Base-by-base conservation (phyloP, 1,140 invertebrate species). In the Mercenaria mercenaria region DNA sequence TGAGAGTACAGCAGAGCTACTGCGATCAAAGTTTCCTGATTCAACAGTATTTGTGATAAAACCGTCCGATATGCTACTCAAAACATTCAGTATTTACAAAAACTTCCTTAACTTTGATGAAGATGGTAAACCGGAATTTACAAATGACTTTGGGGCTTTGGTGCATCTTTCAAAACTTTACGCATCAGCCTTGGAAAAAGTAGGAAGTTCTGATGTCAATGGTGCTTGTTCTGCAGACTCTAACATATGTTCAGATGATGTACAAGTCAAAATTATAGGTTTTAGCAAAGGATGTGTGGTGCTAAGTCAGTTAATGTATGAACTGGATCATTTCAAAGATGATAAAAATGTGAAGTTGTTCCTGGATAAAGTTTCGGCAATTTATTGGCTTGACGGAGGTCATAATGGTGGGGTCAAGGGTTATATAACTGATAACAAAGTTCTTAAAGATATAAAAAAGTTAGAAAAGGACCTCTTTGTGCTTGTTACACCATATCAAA, bases 231-330 rank as follows among this genome's bases (percentile, higher is more conserved):
- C 59, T 0, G 47, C 23, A 29, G 61, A 56, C 37, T n/a, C 41
- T 61, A 76, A 56, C n/a, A 13, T 26, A 20, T 32, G 77, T 23
- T 74, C 13, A 37, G 37, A 50, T 37, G 77, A 29, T 88, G 43
- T 80, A 34, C 80, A 92, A 34, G 72, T 95, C 0, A 61, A 77
- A 61, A 34, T 95, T 15, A 61, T 98, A 90, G 98, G 98, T 0
- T 99, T 99, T 95, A 99, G 98, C 95, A 99, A 99, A 97, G 98
- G 98, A 59, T 98, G 98, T 96, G 98, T 98, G 64, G 98, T 99
- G 81, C 96, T 99, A 83, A 99, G 99, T 96, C 98, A 99, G 96
- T 96, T 99, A 91, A 96, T 99, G 47, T 97, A 98, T 94, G 98
- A 99, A 95, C 97, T 98, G 95, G 97, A 98, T 47, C 11, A 72